Percentiles rank a stretch among this genome's conserved stretches.
phyloP scores from a whole-genome alignment of 2,113 vertebrate species.

The Syngnathus typhle region DNA sequence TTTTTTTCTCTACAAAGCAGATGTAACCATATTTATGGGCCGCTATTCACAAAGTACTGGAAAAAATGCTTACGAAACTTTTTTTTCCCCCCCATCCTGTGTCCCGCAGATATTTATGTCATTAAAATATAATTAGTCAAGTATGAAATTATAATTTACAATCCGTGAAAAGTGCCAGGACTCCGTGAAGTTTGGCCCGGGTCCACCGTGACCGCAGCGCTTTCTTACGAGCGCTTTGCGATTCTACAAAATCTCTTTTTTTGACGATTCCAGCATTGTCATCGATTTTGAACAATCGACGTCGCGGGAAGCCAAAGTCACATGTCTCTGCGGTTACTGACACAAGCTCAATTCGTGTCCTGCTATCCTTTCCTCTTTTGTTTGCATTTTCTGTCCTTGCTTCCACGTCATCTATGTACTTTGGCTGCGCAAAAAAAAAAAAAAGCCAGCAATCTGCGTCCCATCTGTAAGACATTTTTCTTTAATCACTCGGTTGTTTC shows the following conservation, averaged over 20 bases:
- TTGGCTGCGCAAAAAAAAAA: conserved; percentile 19
- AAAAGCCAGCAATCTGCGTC: conserved; percentile 46
- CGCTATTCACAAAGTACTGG: background rate
- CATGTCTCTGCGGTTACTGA: background rate
- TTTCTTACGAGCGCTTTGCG: background rate
- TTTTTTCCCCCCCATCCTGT: no score
- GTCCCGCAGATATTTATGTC: background rate
- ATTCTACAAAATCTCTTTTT: background rate
- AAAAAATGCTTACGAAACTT: background rate
- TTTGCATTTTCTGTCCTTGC: conserved; percentile 10
- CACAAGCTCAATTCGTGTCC: background rate
- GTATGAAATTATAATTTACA: background rate
- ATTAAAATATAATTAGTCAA: conserved; percentile 2
- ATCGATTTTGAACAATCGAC: background rate
- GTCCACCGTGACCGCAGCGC: background rate
- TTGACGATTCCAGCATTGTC: background rate
- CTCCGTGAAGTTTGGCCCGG: conserved; percentile 5
- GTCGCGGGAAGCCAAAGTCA: background rate
- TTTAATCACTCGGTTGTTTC: conserved; percentile 69
- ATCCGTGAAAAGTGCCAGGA: background rate
- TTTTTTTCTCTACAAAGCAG: background rate
- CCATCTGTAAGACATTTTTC: conserved; percentile 74
- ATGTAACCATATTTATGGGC: background rate
- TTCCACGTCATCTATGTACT: conserved; percentile 22
- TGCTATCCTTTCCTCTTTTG: background rate